Evolutionary conservation across 2,888 invertebrate genomes (phyloP).

Genomic region (Cylindroiulus punctatus): DNA sequence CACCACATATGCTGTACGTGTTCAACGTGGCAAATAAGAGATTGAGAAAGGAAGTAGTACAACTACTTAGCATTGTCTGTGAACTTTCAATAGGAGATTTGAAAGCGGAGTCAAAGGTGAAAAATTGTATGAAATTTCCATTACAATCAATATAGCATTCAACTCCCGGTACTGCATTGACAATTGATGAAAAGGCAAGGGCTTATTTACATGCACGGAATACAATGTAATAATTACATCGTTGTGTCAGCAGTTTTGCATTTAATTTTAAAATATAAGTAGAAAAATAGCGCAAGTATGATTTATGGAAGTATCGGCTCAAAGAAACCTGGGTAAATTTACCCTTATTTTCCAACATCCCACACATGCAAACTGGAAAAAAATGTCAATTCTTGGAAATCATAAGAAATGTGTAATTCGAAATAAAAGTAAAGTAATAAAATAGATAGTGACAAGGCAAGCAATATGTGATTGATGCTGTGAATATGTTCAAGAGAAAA

Average conservation of each 20-base stretch:
- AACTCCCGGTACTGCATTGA: background rate
- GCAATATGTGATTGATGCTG: background rate
- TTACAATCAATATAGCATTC: background rate
- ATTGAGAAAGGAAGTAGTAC: background rate
- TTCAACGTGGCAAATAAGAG: background rate
- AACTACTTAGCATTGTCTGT: background rate
- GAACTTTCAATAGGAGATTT: background rate
- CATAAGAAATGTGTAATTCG: too few species aligned
- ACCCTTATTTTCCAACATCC: background rate
- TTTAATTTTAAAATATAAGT: background rate
- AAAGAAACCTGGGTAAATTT: background rate
- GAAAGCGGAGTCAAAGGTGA: background rate
- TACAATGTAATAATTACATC: background rate
- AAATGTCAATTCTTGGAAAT: too few species aligned
- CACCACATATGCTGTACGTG: background rate
- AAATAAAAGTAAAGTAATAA: too few species aligned
- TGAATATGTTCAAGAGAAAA: too few species aligned
- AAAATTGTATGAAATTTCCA: background rate
- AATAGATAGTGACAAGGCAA: conserved; percentile 4
- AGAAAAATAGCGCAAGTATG: background rate
- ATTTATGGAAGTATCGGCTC: background rate
- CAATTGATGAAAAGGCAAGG: background rate
- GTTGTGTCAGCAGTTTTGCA: background rate
- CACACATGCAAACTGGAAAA: too few species aligned
- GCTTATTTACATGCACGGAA: background rate